phyloP scores from a whole-genome alignment of 2,797 vertebrate species.

The Anas flavirostris region DNA sequence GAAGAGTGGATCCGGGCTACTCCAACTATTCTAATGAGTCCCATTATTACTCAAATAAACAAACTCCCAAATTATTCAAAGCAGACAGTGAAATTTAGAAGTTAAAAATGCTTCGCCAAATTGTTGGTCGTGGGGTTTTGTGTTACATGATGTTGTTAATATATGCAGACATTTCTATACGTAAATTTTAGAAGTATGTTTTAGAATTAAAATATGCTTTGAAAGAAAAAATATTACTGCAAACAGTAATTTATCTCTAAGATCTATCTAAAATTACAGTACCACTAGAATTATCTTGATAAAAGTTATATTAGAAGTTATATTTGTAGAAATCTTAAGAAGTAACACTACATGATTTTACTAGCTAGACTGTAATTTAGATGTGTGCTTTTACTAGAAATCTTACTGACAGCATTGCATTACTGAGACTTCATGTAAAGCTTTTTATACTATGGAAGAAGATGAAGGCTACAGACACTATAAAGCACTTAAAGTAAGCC shows the following conservation, averaged over 20 bases:
- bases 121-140: not conserved
- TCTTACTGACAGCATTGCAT: not conserved
- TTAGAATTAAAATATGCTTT: not conserved
- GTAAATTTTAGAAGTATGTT: not conserved
- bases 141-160: not conserved
- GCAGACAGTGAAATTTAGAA: not conserved
- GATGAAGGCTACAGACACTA: not conserved
- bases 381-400: not conserved
- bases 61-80: not conserved
- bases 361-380: not conserved
- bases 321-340: not conserved
- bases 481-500: not conserved
- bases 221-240: not conserved
- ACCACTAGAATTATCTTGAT: not conserved
- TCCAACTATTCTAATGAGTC: constrained; percentile 7
- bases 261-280: not conserved
- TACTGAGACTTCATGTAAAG: not conserved
- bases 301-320: not conserved
- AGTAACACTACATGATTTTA: not conserved
- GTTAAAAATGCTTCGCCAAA: not conserved
- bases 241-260: not conserved
- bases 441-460: not conserved
- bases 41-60: not conserved
- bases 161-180: not conserved
- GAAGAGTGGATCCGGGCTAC: constrained; percentile 26